Conservation (phyloP, 1,140 invertebrate genomes). For the Apis laboriosa region DNA sequence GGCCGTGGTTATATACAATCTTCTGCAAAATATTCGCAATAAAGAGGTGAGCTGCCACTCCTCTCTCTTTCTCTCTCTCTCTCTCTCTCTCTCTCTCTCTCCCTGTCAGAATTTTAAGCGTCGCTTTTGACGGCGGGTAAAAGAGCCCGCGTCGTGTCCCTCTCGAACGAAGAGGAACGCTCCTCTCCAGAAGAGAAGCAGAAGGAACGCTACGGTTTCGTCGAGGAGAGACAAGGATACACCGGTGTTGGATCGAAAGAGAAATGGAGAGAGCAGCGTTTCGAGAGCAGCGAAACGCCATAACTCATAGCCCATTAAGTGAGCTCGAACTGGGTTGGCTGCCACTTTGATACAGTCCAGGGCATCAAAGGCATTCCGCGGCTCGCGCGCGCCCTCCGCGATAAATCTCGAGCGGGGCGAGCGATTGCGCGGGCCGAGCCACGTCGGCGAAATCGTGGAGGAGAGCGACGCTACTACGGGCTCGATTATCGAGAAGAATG, state of each 20-base stretch:
- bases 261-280: constrained; percentile 3
- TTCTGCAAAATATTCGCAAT: constrained; percentile 49
- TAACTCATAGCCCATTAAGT: constrained; percentile 79
- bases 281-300: constrained; percentile 53
- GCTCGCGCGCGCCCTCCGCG: constrained; percentile 55
- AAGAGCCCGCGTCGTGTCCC: constrained; percentile 34
- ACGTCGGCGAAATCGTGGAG: constrained; percentile 59
- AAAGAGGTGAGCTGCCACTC: constrained; percentile 49
- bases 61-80: no score
- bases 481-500: constrained; percentile 63
- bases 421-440: constrained; percentile 59
- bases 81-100: constrained; percentile 41
- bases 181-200: not conserved
- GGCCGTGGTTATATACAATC: constrained; percentile 6
- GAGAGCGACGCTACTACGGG: constrained; percentile 28
- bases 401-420: constrained; percentile 63
- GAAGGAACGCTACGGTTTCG: not conserved
- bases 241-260: not conserved
- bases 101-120: constrained; percentile 60
- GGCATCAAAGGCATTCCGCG: constrained; percentile 78
- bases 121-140: constrained; percentile 58
- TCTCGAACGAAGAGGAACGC: not conserved
- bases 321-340: constrained; percentile 69
- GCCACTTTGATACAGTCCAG: constrained; percentile 76
- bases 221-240: not conserved